Base-by-base conservation (phyloP, 2,797 vertebrate genomes). In the Synaphobranchus kaupii region DNA sequence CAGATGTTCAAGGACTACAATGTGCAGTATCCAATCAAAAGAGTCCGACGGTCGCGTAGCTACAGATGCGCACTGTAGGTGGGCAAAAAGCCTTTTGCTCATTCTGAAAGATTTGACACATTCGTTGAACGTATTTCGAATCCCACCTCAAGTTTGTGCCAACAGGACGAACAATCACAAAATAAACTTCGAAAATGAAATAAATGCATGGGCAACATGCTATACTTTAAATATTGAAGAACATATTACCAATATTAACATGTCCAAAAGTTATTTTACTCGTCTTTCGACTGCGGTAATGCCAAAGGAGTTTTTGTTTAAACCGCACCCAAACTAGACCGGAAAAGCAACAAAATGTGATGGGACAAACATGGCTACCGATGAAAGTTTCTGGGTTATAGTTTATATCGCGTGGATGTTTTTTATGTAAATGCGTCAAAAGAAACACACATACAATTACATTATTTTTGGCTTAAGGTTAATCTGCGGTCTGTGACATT, bases 221-320 rank as follows among this genome's bases (percentile, higher is more conserved):
- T 28, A 28, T n/a, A n/a, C 25, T 25, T 7, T 25, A 20, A 48
- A n/a, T 7, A 20, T 10, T 25, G 0, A 20, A 7, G 44, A 81
- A 2, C 78, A 47, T 3, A 81, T n/a, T 81, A 44, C 13, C 15
- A 44, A 44, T 17, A 20, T 66, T 39, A 48, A 80, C 9, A 22
- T 25, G 78, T 12, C 48, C 50, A 54, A 68, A 89, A 88, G 71
- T 85, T 84, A 34, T 84, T 87, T 84, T 44, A 63, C 48, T 48
- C n/a, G 54, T 81, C 31, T 31, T 56, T 50, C 25, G 73, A 28
- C 28, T 39, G 66, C 8, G 31, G 10, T 12, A 12, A 20, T 31
- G 34, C 25, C 39, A 52, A 31, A 31, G n/a, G 25, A 48, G 60
- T 31, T 44, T 68, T 85, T 85, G 68, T 44, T 28, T 48, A 85